Percentiles rank a stretch among this genome's conserved stretches.
Conservation (phyloP, 2,113 vertebrate species). For the Ivindomyrus marchei region DNA sequence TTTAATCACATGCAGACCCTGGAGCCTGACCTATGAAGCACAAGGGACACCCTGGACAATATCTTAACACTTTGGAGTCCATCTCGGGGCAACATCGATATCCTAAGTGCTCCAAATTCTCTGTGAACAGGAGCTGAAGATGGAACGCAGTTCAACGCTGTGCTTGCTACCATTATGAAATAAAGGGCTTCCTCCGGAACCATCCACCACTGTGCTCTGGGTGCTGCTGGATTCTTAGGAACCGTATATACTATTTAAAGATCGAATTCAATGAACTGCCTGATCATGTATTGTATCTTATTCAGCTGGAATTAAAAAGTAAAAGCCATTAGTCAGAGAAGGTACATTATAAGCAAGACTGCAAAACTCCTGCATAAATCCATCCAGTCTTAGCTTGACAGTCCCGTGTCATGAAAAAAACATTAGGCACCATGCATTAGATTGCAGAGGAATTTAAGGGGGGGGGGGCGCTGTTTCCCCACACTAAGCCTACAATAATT, state of each 20-base stretch:
- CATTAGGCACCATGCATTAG: neutral
- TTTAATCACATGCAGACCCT: neutral
- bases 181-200: neutral
- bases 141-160: neutral
- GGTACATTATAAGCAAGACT: neutral
- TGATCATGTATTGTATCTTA: neutral
- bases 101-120: neutral
- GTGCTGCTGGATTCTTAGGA: neutral
- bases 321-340: neutral
- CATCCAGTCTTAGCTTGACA: neutral
- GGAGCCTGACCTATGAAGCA: neutral
- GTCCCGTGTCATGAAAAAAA: neutral
- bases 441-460: neutral
- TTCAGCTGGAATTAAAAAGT: neutral
- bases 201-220: neutral
- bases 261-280: neutral
- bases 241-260: too few relatives aligned
- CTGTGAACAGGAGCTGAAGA: neutral
- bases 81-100: neutral
- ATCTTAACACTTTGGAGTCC: neutral
- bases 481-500: neutral
- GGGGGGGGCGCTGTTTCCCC: neutral
- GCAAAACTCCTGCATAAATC: neutral
- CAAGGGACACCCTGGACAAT: neutral
- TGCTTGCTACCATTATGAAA: neutral